Percentiles rank a stretch among this genome's conserved stretches.
phyloP scores from a whole-genome alignment of 2,888 invertebrate species.

The Parnassius apollo region DNA sequence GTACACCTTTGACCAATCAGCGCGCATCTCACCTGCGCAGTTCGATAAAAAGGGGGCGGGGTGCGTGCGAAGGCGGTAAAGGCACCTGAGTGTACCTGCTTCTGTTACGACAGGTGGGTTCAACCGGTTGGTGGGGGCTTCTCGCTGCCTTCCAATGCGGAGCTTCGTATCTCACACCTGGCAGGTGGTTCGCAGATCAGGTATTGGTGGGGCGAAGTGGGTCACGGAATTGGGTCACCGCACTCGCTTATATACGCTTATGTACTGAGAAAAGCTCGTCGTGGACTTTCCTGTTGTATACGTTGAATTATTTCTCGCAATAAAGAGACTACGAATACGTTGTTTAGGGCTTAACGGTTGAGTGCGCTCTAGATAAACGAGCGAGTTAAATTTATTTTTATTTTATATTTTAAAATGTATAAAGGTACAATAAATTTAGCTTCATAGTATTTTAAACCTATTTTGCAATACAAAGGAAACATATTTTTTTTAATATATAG shows the following conservation, averaged over 20 bases:
- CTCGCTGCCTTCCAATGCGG: slow-evolving; percentile 43
- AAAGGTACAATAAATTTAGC: too few species aligned
- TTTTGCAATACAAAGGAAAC: too few species aligned
- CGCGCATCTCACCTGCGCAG: slow-evolving; percentile 79
- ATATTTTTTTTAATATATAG: too few species aligned
- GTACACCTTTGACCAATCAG: slow-evolving; percentile 66
- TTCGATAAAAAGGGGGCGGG: slow-evolving; percentile 74
- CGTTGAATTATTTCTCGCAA: background rate
- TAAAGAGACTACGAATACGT: background rate
- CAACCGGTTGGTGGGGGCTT: slow-evolving; percentile 53
- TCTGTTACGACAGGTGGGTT: slow-evolving; percentile 47
- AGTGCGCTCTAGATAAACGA: slow-evolving; percentile 2
- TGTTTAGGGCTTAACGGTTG: background rate
- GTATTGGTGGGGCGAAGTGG: slow-evolving; percentile 50
- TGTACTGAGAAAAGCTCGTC: background rate
- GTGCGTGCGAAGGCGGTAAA: slow-evolving; percentile 48
- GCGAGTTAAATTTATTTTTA: too few species aligned
- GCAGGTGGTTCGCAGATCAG: slow-evolving; percentile 50
- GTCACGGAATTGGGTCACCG: slow-evolving; percentile 47
- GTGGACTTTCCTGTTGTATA: background rate
- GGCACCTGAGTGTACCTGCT: slow-evolving; percentile 65
- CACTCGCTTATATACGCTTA: slow-evolving; percentile 19
- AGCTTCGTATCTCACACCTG: slow-evolving; percentile 47
- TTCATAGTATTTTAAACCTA: too few species aligned
- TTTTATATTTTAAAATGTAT: too few species aligned